Evolutionary conservation across 2,113 vertebrate genomes (phyloP).

Genomic region (Uropsilus gracilis): DNA sequence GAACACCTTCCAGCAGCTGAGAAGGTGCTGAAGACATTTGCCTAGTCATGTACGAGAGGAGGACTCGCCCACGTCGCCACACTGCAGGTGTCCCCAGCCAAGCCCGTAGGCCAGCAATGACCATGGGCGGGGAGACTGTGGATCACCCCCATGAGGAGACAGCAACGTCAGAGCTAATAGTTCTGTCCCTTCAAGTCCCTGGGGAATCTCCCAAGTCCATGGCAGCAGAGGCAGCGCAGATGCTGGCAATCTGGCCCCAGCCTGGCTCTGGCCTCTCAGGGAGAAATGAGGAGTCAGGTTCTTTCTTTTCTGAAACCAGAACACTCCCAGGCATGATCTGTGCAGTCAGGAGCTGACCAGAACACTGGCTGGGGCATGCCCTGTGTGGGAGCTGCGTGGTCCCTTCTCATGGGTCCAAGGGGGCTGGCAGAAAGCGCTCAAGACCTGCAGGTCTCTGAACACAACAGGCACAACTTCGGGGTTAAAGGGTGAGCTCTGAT

Average conservation of each 20-base stretch:
- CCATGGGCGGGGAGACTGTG: too few species aligned
- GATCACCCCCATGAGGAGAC: neutral
- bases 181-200: neutral
- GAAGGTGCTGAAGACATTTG: neutral
- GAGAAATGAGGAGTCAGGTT: neutral
- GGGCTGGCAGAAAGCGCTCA: neutral
- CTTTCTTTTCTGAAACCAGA: neutral
- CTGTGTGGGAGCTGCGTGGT: neutral
- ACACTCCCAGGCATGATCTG: neutral
- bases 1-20: neutral
- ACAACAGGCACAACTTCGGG: too few species aligned
- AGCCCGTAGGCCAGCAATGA: neutral
- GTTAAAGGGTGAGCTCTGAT: neutral
- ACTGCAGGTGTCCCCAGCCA: neutral
- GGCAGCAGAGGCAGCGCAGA: neutral
- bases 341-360: neutral
- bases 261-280: neutral
- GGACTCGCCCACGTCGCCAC: neutral
- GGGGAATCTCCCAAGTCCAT: neutral
- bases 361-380: fast-evolving
- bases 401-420: fast-evolving
- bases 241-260: neutral
- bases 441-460: neutral
- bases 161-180: neutral
- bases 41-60: neutral